These are phyloP conservation scores for Brachypterus glaber DNA, from an alignment of 2,888 invertebrate species.

Conservation along the genomic window DNA sequence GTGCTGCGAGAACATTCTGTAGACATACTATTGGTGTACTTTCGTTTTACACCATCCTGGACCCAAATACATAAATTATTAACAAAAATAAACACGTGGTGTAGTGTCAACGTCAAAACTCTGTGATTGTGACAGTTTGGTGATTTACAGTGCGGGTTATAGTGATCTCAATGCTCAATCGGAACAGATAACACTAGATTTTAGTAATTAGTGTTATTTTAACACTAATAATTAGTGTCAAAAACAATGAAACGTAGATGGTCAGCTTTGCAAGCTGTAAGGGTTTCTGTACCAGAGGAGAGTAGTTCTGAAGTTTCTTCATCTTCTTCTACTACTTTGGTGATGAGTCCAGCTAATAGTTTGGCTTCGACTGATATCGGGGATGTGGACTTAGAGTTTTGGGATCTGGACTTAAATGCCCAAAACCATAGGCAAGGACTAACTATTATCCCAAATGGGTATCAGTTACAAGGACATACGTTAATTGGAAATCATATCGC, in stretches of 20 bases:
- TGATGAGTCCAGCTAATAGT: constrained; percentile 63
- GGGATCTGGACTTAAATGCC: constrained; percentile 59
- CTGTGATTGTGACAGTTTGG: no score
- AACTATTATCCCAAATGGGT: constrained; percentile 36
- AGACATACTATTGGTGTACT: no score
- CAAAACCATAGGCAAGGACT: constrained; percentile 34
- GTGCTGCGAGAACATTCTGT: no score
- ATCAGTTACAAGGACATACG: constrained; percentile 35
- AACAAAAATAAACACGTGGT: no score
- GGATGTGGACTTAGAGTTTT: constrained; percentile 68
- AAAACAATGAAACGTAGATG: constrained; percentile 66
- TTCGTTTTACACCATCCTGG: no score
- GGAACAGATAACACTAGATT: constrained; percentile 14
- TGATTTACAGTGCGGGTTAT: constrained; percentile 11
- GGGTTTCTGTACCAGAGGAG: constrained; percentile 58
- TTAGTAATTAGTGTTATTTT: constrained; percentile 4
- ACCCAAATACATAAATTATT: no score
- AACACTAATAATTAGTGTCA: not conserved
- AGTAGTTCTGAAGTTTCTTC: constrained; percentile 70
- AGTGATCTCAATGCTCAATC: constrained; percentile 19
- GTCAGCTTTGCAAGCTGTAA: constrained; percentile 57
- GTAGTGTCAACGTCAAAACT: no score
- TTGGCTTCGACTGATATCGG: constrained; percentile 67
- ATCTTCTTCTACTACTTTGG: constrained; percentile 61
- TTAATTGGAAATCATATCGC: constrained; percentile 35